Conservation (phyloP, 2,888 invertebrate genomes). For the Archaeoteleia sp. region DNA sequence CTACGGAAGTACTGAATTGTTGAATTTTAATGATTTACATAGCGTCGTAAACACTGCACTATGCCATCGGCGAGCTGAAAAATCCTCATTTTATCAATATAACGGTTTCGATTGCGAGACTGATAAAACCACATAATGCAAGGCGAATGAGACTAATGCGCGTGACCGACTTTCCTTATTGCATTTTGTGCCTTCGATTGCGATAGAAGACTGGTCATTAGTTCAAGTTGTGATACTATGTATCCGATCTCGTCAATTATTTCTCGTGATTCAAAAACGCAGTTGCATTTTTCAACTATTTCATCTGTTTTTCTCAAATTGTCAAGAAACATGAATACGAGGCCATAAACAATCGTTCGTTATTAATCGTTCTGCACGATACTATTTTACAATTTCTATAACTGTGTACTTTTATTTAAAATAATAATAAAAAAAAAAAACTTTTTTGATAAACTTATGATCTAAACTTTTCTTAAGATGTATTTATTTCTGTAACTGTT, state of each 20-base stretch:
- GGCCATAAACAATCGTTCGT: no score
- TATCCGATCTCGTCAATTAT: conserved; percentile 18
- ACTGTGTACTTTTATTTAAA: no score
- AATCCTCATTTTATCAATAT: conserved; percentile 8
- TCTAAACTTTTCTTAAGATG: no score
- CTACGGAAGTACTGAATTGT: conserved; percentile 9
- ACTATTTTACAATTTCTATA: no score
- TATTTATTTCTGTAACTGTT: no score
- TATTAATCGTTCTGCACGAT: no score
- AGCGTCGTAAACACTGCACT: not conserved
- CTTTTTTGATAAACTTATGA: no score
- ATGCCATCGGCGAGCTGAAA: conserved; percentile 2
- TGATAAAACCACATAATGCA: conserved; percentile 20
- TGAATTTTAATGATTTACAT: not conserved
- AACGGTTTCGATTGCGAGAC: conserved; percentile 13
- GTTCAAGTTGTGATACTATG: conserved; percentile 36
- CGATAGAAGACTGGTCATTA: conserved; percentile 35
- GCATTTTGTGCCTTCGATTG: conserved; percentile 35
- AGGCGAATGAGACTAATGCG: conserved; percentile 23
- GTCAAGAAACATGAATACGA: no score
- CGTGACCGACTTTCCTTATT: conserved; percentile 39
- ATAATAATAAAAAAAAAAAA: no score
- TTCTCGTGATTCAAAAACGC: conserved; percentile 13
- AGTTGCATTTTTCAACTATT: no score
- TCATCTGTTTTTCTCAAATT: no score